Base-by-base conservation (phyloP, 2,888 invertebrate species). In the Scotopteryx bipunctaria region DNA sequence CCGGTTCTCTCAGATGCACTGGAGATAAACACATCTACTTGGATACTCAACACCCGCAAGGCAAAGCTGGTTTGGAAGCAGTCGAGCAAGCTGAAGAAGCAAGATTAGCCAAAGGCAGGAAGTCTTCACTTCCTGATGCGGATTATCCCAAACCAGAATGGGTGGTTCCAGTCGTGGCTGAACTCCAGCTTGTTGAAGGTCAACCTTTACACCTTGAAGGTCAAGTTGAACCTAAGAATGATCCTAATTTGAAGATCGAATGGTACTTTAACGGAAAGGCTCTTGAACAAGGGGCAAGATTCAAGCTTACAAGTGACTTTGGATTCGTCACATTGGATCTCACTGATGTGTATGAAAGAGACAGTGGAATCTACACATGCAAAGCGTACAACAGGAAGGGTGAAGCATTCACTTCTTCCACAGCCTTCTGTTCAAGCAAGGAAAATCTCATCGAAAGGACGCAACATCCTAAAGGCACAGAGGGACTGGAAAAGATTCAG, bases 41-140 rank as follows among this genome's bases (percentile, higher is more conserved):
- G 37, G 97, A 98, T 73, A 98, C 98, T 0, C 98, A 98, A 85
- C 97, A 99, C 91, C 98, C 98, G 32, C 98, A 97, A 91, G 98
- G 98, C 23, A 93, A 94, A 76, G 95, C 95, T 66, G 98, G 98
- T 35, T 91, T 98, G 48, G 96, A 97, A 74, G 95, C 95, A 57
- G 96, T 99, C 0, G 94, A 96, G 77, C 96, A 97, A 84, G 95
- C 97, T 35, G 98, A 99, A 78, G 95, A 95, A 73, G 95, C 94
- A 13, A 92, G 94, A 64, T 91, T 94, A 55, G 94, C 95, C 69
- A 94, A 94, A 61, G 93, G 92, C 58, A 93, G 94, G 61, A 93
- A 94, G 70, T 82, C 93, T 0, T 92, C 93, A 38, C 92, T 92
- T 52, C 94, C 96, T 1, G 97, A 97, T 62, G 92, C 92, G 8